phyloP scores from a whole-genome alignment of 2,113 vertebrate genomes.

The Boulengeromyrus knoepffleri region DNA sequence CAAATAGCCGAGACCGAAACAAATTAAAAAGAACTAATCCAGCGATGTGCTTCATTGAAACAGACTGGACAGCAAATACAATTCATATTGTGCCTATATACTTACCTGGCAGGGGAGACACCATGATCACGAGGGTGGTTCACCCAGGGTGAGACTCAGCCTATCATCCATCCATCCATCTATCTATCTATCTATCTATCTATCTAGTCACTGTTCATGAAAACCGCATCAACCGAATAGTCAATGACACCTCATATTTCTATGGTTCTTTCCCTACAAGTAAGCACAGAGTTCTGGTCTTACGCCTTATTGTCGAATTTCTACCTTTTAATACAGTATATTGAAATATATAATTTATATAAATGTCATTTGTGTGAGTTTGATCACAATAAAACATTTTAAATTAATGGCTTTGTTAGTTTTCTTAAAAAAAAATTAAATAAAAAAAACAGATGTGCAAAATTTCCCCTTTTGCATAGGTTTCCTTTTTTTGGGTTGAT shows the following conservation, averaged over 20 bases:
- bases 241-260: background rate
- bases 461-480: background rate
- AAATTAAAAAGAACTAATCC: background rate
- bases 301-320: background rate
- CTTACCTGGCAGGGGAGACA: background rate
- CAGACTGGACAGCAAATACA: background rate
- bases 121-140: background rate
- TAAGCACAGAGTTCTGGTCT: background rate
- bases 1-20: background rate
- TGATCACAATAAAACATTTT: background rate
- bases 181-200: background rate
- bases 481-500: background rate
- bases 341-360: background rate
- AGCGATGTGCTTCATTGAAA: background rate
- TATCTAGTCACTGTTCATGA: background rate
- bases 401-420: background rate
- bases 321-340: background rate
- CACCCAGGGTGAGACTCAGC: background rate
- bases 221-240: background rate
- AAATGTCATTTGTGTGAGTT: background rate
- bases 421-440: background rate
- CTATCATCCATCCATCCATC: background rate
- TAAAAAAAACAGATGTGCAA: background rate
- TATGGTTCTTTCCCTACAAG: background rate
- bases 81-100: background rate